These are phyloP conservation scores for Danio choprae DNA, from an alignment of 2,797 vertebrate species.

Conservation along the genomic window DNA sequence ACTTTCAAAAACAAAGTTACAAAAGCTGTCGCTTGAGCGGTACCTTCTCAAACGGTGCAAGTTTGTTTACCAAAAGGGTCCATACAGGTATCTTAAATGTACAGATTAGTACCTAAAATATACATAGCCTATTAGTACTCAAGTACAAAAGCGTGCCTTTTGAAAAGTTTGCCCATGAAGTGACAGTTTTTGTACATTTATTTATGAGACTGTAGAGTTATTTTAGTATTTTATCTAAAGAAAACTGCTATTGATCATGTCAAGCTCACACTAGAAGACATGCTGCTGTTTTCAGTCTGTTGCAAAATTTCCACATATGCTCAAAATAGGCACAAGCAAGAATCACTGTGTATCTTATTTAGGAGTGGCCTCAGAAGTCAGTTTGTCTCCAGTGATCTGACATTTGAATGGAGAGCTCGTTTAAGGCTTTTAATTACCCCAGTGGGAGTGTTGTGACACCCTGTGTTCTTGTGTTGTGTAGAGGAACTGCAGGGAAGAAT, in stretches of 20 bases:
- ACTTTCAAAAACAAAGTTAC: too few relatives aligned
- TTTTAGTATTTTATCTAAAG: not conserved
- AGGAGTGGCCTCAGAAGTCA: not conserved
- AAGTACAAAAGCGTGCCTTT: too few relatives aligned
- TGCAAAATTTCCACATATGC: not conserved
- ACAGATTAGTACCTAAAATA: too few relatives aligned
- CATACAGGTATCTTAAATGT: too few relatives aligned
- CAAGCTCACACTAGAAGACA: not conserved
- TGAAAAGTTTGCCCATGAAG: too few relatives aligned
- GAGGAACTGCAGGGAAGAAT: constrained; percentile 1
- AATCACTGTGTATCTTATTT: not conserved
- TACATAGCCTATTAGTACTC: too few relatives aligned
- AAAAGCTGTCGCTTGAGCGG: too few relatives aligned
- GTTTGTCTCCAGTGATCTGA: constrained; percentile 35
- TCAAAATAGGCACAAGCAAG: not conserved
- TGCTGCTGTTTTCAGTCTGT: not conserved
- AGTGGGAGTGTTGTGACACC: constrained; percentile 26
- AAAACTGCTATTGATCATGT: not conserved
- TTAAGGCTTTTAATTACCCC: constrained; percentile 39
- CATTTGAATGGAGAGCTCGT: constrained; percentile 34
- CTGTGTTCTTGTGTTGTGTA: not conserved
- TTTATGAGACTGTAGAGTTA: too few relatives aligned
- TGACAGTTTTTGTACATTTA: too few relatives aligned
- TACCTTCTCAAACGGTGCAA: too few relatives aligned
- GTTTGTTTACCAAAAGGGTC: too few relatives aligned